phyloP scores from a whole-genome alignment of 2,888 invertebrate genomes.

The Volucella inflata region DNA sequence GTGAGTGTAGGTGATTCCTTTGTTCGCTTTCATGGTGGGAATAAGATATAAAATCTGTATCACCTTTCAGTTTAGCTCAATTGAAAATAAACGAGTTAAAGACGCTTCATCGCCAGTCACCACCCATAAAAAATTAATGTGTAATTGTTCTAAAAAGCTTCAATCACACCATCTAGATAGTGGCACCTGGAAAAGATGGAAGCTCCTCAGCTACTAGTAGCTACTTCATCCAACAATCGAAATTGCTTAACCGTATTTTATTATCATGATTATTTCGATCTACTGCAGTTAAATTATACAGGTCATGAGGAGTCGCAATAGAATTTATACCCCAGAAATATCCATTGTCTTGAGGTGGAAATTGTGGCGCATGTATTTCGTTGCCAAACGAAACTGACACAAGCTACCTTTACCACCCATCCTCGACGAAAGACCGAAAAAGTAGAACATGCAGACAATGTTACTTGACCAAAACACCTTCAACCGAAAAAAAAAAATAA shows the following conservation, averaged over 20 bases:
- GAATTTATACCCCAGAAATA: slow-evolving; percentile 21
- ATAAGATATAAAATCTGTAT: slow-evolving; percentile 6
- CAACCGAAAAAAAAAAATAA: background rate
- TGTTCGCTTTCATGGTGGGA: slow-evolving; percentile 23
- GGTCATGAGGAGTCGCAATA: background rate
- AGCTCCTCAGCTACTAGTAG: slow-evolving; percentile 23
- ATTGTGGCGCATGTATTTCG: slow-evolving; percentile 42
- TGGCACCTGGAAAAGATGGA: background rate
- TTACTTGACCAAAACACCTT: slow-evolving; percentile 23
- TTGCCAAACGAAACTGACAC: slow-evolving; percentile 54
- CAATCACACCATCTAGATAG: slow-evolving; percentile 25
- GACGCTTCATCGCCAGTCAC: background rate
- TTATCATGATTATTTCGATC: slow-evolving; percentile 54
- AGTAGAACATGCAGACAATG: slow-evolving; percentile 15
- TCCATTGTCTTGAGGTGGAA: slow-evolving; percentile 21
- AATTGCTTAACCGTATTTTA: slow-evolving; percentile 59
- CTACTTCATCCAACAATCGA: slow-evolving; percentile 55
- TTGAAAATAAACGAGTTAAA: background rate
- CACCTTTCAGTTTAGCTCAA: slow-evolving; percentile 1
- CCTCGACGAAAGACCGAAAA: slow-evolving; percentile 6
- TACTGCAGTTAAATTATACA: slow-evolving; percentile 38
- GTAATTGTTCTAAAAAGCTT: slow-evolving; percentile 36
- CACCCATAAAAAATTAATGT: slow-evolving; percentile 40
- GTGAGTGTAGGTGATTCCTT: slow-evolving; percentile 14
- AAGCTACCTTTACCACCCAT: slow-evolving; percentile 10